phyloP scores from a whole-genome alignment of 1,140 invertebrate genomes.

The Orchesella cincta region DNA sequence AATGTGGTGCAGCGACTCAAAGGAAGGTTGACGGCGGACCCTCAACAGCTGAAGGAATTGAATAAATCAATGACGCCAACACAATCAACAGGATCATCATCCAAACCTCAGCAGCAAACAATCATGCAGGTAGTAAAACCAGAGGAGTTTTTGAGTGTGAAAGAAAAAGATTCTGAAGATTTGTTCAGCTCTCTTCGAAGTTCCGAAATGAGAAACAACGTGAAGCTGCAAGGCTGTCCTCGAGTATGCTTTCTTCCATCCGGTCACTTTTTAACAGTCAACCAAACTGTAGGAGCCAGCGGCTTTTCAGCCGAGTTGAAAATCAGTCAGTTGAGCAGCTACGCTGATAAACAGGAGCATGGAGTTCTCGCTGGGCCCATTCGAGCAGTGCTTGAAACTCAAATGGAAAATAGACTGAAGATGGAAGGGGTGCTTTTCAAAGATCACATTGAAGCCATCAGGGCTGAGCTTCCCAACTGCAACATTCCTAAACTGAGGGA shows the following conservation, averaged over 20 bases:
- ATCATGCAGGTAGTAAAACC: neutral
- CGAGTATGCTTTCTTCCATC: conserved; percentile 30
- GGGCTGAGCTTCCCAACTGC: neutral
- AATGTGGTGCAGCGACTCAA: neutral
- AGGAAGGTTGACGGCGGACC: neutral
- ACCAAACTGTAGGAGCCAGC: neutral
- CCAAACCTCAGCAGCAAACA: neutral
- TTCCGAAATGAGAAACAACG: neutral
- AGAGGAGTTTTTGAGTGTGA: neutral
- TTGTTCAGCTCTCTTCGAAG: neutral
- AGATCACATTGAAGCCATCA: neutral
- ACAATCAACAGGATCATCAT: neutral
- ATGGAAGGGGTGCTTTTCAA: conserved; percentile 4
- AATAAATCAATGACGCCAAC: too few relatives aligned
- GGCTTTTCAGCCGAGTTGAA: neutral
- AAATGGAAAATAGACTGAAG: conserved; percentile 27
- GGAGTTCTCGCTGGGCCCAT: neutral
- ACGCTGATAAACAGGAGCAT: neutral
- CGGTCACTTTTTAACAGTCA: conserved; percentile 29
- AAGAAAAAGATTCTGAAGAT: neutral
- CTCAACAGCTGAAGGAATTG: neutral
- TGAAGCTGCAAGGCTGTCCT: neutral
- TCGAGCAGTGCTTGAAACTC: neutral
- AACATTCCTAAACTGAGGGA: neutral
- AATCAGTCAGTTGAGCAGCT: conserved; percentile 13